These are phyloP conservation scores for Triplophysa dalaica DNA, from an alignment of 2,113 vertebrate genomes.

Conservation along the genomic window DNA sequence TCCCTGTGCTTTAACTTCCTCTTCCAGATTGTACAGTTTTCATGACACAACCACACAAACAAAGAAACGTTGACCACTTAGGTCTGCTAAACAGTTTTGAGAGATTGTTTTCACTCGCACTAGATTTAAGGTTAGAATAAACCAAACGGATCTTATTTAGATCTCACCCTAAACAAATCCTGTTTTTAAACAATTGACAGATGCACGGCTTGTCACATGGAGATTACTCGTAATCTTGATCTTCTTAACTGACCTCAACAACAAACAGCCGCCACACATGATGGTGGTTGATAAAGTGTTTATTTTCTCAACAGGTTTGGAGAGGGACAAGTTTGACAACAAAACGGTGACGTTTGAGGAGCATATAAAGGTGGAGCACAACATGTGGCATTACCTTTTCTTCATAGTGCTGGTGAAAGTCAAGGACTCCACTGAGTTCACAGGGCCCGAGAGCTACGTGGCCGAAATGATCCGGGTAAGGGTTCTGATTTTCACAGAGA, in stretches of 20 bases:
- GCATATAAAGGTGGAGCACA: conserved; percentile 98
- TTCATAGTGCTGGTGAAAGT: conserved; percentile 98
- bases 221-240: conserved; percentile 8
- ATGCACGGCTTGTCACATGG: background rate
- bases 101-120: background rate
- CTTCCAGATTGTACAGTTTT: conserved; percentile 12
- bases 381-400: conserved; percentile 99
- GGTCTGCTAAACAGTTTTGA: background rate
- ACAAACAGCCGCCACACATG: too few relatives aligned
- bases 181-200: background rate
- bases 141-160: background rate
- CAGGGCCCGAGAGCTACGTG: conserved; percentile 97
- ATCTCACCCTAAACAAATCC: conserved; percentile 8
- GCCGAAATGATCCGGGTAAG: conserved; percentile 98
- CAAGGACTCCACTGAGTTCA: conserved; percentile 97
- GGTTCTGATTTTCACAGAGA: background rate
- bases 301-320: conserved; percentile 78
- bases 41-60: background rate
- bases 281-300: background rate
- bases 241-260: conserved; percentile 8
- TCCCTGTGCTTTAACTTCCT: conserved; percentile 23
- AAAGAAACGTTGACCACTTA: background rate
- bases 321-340: conserved; percentile 98
- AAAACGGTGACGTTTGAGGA: conserved; percentile 99
- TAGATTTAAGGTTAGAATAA: background rate